These are phyloP conservation scores for Vidua macroura DNA, from an alignment of 2,113 vertebrate genomes.

Conservation along the genomic window DNA sequence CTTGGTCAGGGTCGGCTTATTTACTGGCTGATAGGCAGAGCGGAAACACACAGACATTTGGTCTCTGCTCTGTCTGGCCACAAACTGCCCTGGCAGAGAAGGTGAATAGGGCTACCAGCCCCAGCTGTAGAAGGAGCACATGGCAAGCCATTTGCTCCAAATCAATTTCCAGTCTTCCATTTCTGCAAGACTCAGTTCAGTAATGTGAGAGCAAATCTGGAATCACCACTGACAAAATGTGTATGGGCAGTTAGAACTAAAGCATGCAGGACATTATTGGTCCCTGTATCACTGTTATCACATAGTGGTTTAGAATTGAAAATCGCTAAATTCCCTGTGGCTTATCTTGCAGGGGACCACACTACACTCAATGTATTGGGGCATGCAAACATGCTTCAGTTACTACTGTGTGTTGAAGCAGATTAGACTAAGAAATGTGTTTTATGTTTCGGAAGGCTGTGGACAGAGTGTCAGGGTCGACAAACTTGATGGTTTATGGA, in stretches of 20 bases:
- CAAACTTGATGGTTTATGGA: background rate
- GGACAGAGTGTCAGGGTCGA: background rate
- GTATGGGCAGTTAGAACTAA: background rate
- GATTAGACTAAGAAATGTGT: background rate
- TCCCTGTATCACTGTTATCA: background rate
- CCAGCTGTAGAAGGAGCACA: background rate
- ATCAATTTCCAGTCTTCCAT: background rate
- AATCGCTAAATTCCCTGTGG: background rate
- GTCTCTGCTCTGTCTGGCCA: background rate
- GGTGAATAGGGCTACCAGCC: background rate
- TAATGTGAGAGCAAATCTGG: background rate
- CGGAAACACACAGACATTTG: background rate
- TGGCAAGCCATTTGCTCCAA: background rate
- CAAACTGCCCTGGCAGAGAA: background rate
- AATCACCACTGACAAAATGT: background rate
- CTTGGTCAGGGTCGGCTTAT: background rate
- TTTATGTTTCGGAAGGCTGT: background rate
- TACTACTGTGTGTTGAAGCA: background rate
- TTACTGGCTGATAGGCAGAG: background rate
- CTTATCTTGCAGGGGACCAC: background rate
- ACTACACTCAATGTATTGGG: background rate
- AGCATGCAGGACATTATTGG: background rate
- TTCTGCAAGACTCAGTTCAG: background rate
- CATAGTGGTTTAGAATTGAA: background rate
- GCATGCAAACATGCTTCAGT: background rate